Evolutionary conservation across 2,888 invertebrate species (phyloP).

Genomic region (Lasiommata megera): DNA sequence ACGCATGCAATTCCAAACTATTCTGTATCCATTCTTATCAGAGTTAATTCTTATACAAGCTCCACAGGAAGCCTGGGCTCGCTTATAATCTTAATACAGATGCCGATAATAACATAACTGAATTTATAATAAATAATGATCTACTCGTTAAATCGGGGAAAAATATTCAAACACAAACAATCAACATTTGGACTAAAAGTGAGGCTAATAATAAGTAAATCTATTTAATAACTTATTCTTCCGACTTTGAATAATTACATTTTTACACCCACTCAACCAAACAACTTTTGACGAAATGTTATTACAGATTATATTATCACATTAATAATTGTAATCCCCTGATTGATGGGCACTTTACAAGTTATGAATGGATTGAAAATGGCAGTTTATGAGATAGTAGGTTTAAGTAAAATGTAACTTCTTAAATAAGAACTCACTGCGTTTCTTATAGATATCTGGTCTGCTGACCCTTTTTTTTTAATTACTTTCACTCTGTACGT

Average conservation of each 20-base stretch:
- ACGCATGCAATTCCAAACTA: too few relatives aligned
- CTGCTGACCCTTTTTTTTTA: too few relatives aligned
- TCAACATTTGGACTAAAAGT: background rate
- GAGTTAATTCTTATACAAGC: too few relatives aligned
- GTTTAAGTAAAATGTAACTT: too few relatives aligned
- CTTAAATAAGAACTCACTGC: too few relatives aligned
- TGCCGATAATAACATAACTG: too few relatives aligned
- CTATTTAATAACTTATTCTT: background rate
- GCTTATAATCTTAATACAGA: too few relatives aligned
- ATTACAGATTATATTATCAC: background rate
- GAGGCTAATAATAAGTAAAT: background rate
- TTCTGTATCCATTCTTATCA: too few relatives aligned
- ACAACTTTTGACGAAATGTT: conserved; percentile 1
- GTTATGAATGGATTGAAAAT: background rate
- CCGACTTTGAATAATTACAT: conserved; percentile 1
- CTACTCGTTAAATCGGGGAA: background rate
- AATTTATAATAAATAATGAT: too few relatives aligned
- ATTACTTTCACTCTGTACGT: too few relatives aligned
- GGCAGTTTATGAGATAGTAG: background rate
- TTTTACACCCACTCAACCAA: conserved; percentile 1
- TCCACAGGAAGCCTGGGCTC: too few relatives aligned
- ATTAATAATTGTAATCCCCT: background rate
- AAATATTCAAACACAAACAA: background rate
- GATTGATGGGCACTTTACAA: background rate
- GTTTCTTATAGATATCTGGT: too few relatives aligned